Conservation (phyloP, 2,797 vertebrate genomes). For the Florisuga fusca region DNA sequence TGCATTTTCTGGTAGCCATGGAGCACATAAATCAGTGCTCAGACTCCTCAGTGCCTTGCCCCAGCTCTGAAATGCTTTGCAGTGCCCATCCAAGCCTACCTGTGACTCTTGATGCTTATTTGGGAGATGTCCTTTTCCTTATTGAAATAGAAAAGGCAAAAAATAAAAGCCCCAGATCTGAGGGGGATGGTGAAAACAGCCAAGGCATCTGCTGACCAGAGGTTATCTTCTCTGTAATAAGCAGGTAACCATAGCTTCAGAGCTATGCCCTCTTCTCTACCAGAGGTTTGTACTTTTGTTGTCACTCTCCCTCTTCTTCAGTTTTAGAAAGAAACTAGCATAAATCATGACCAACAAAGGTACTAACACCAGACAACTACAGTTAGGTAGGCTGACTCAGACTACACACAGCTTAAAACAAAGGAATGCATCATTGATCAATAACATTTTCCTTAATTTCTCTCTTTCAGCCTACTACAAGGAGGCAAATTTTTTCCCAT, state of each 20-base stretch:
- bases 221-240: background rate
- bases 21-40: background rate
- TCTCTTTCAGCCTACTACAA: background rate
- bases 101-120: background rate
- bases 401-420: background rate
- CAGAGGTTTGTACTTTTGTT: background rate
- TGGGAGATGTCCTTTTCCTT: background rate
- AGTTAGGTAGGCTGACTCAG: background rate
- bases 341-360: background rate
- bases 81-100: background rate
- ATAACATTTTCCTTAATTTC: background rate
- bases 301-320: background rate
- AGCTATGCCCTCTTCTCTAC: background rate
- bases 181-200: background rate
- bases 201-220: background rate
- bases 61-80: background rate
- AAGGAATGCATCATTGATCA: background rate
- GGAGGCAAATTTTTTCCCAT: background rate
- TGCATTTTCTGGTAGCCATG: background rate
- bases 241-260: background rate
- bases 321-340: background rate
- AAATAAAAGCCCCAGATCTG: background rate
- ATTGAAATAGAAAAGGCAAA: background rate
- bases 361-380: background rate
- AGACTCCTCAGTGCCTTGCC: background rate